A percentile compares a stretch with the other conserved stretches of the same genome.
phyloP scores from a whole-genome alignment of 2,113 vertebrate species.

The Synodontis membranacea region DNA sequence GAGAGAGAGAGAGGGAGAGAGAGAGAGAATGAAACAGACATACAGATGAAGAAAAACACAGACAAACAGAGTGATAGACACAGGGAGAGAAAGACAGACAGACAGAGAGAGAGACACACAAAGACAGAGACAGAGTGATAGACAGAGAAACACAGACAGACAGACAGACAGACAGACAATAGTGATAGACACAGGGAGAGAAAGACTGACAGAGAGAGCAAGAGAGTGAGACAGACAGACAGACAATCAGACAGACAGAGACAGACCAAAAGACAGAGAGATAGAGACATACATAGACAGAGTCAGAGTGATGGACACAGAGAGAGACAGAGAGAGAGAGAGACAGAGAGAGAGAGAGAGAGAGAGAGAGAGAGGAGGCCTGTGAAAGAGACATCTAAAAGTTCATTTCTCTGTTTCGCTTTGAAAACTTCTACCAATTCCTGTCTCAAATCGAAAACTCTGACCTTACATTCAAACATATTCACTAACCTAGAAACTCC shows the following conservation, averaged over 20 bases:
- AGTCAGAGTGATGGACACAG: no score
- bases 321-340: not conserved
- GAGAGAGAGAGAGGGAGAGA: not conserved
- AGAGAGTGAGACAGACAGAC: not conserved
- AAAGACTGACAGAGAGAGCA: no score
- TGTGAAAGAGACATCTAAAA: slow-evolving; percentile 57
- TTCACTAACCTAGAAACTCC: not conserved
- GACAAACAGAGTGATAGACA: no score
- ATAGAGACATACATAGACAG: not conserved
- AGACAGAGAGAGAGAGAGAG: not conserved
- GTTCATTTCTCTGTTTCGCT: not conserved
- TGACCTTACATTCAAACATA: not conserved
- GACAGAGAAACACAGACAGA: not conserved
- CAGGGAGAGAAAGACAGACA: no score
- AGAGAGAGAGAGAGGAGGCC: not conserved
- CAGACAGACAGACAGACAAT: not conserved
- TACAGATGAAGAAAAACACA: no score
- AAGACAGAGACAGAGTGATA: not conserved
- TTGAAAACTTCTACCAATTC: not conserved
- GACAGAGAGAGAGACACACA: not conserved
- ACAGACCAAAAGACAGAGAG: not conserved
- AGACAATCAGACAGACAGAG: no score
- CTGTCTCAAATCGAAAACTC: not conserved
- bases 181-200: no score
- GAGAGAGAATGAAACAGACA: no score